Evolutionary conservation across 2,888 invertebrate species (phyloP).

Genomic region (Lapara coniferarum): DNA sequence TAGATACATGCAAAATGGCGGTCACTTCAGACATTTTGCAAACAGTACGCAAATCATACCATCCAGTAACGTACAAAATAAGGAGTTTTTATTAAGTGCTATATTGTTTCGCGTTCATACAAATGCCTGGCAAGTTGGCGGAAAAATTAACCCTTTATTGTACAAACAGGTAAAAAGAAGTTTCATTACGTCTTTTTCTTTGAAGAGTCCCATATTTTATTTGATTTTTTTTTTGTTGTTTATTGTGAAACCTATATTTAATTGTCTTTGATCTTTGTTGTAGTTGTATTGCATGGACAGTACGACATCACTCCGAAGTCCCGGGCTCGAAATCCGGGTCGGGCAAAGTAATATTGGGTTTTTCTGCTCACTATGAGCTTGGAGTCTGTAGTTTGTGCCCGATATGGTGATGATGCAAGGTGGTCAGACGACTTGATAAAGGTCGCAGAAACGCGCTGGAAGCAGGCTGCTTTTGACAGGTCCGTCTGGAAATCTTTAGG

Average conservation of each 20-base stretch:
- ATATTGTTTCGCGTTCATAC: slow-evolving; percentile 22
- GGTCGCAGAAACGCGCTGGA: no score
- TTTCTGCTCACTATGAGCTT: no score
- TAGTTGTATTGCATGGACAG: no score
- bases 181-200: slow-evolving; percentile 11
- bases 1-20: not conserved
- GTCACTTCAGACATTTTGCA: not conserved
- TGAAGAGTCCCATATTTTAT: not conserved
- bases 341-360: no score
- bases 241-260: not conserved
- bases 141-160: slow-evolving; percentile 20
- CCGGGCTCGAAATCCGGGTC: no score
- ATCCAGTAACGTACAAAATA: slow-evolving; percentile 18
- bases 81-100: slow-evolving; percentile 26
- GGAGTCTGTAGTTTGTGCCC: no score
- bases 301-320: no score
- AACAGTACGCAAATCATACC: not conserved
- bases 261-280: not conserved
- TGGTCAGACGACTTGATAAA: no score
- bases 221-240: not conserved
- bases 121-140: slow-evolving; percentile 24
- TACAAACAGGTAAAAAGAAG: slow-evolving; percentile 1
- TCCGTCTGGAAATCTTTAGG: no score
- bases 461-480: no score
- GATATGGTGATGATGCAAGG: no score